Percentiles rank a stretch among this genome's conserved stretches.
Conservation (phyloP, 2,113 vertebrate genomes). For the Onychostruthus taczanowskii region DNA sequence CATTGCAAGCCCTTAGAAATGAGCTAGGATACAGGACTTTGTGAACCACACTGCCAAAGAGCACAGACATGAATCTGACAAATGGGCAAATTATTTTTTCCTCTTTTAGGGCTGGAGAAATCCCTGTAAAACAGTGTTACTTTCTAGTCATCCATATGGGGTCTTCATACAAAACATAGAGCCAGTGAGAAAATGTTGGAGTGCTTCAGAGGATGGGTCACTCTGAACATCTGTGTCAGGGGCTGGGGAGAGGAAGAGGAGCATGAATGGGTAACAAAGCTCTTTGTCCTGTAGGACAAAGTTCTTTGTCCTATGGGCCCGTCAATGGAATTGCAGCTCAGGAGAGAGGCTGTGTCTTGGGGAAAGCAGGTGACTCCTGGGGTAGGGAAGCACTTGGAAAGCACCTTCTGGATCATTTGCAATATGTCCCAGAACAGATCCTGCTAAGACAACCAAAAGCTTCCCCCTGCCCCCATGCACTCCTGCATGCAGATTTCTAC, state of each 20-base stretch:
- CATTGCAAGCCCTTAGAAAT: background rate
- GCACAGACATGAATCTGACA: background rate
- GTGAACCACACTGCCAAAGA: background rate
- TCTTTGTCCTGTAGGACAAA: background rate
- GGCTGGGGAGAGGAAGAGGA: background rate
- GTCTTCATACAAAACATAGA: background rate
- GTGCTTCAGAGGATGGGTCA: background rate
- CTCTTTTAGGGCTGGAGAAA: background rate
- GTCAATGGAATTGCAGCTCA: background rate
- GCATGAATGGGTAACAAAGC: background rate
- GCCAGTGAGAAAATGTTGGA: background rate
- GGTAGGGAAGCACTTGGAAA: background rate
- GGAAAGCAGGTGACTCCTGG: background rate
- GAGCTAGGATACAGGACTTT: background rate
- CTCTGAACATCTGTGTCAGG: background rate
- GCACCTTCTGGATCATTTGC: background rate
- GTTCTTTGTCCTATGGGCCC: background rate
- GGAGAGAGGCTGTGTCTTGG: background rate
- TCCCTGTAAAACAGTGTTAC: background rate
- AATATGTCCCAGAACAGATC: background rate
- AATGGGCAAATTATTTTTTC: background rate
- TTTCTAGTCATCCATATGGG: background rate
- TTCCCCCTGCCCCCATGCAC: background rate
- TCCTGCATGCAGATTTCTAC: background rate
- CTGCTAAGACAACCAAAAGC: background rate